phyloP scores from a whole-genome alignment of 2,113 vertebrate species.

The Pedionomus torquatus region DNA sequence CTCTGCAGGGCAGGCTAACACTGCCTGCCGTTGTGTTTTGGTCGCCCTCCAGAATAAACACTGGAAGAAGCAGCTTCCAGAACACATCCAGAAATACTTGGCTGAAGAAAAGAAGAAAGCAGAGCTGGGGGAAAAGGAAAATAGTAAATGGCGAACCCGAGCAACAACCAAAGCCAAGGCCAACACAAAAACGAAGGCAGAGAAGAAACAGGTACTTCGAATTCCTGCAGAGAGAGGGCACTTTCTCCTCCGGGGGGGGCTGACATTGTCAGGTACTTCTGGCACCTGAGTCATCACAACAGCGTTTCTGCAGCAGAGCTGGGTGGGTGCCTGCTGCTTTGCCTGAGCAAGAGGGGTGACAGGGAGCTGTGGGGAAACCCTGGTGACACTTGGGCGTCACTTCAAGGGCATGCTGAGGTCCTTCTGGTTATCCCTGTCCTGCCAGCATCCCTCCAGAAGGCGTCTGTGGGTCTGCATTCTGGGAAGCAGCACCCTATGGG shows the following conservation, averaged over 20 bases:
- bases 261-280: neutral
- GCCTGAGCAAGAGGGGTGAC: neutral
- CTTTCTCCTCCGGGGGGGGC: neutral
- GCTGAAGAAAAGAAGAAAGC: neutral
- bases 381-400: neutral
- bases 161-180: rapidly evolving
- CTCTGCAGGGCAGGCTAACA: neutral
- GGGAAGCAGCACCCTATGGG: neutral
- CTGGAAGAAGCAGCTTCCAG: neutral
- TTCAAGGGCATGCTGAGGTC: neutral
- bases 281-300: neutral
- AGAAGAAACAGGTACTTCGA: neutral
- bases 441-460: neutral
- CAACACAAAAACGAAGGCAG: neutral
- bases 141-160: rapidly evolving
- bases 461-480: neutral
- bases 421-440: neutral
- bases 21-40: neutral
- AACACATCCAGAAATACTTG: neutral
- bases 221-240: neutral
- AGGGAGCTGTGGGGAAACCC: neutral
- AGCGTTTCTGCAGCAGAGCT: neutral
- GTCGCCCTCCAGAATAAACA: neutral
- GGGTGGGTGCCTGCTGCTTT: neutral
- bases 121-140: too few relatives aligned